A percentile compares a stretch with the other conserved stretches of the same genome.
phyloP scores from a whole-genome alignment of 2,113 vertebrate genomes.

The Phylloscopus whistleri region DNA sequence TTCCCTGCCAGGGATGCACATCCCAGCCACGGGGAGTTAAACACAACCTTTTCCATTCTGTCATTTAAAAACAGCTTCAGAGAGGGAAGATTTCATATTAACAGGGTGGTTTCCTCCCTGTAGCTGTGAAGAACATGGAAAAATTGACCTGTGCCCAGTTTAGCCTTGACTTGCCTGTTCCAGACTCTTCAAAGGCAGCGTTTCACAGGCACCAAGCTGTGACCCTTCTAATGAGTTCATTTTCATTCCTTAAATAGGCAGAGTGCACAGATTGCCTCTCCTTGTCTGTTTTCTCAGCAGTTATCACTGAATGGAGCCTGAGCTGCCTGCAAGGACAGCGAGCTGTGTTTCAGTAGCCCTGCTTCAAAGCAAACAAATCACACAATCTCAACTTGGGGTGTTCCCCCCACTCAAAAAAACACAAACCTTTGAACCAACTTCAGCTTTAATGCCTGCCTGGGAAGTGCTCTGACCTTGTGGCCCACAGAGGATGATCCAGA shows the following conservation, averaged over 20 bases:
- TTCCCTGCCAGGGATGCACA: background rate
- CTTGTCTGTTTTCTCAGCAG: background rate
- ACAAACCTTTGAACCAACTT: background rate
- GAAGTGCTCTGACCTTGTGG: background rate
- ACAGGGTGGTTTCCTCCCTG: background rate
- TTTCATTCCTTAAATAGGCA: background rate
- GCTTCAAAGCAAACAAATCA: background rate
- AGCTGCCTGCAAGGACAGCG: background rate
- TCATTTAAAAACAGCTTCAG: background rate
- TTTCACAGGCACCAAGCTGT: background rate
- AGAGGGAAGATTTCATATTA: constrained; percentile 20
- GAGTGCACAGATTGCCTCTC: background rate
- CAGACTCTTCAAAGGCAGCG: background rate
- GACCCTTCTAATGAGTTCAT: constrained; percentile 31
- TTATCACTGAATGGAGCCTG: background rate
- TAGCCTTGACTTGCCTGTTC: constrained; percentile 19
- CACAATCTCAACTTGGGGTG: background rate
- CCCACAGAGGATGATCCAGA: background rate
- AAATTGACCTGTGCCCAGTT: constrained; percentile 29
- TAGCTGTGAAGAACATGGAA: background rate
- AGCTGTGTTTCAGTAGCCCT: background rate
- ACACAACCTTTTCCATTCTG: constrained; percentile 28
- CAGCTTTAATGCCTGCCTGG: background rate
- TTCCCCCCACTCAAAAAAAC: background rate
- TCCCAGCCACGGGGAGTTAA: background rate